A percentile compares a stretch with the other conserved stretches of the same genome.
phyloP scores from a whole-genome alignment of 2,888 invertebrate genomes.

The Drosophila greeni region DNA sequence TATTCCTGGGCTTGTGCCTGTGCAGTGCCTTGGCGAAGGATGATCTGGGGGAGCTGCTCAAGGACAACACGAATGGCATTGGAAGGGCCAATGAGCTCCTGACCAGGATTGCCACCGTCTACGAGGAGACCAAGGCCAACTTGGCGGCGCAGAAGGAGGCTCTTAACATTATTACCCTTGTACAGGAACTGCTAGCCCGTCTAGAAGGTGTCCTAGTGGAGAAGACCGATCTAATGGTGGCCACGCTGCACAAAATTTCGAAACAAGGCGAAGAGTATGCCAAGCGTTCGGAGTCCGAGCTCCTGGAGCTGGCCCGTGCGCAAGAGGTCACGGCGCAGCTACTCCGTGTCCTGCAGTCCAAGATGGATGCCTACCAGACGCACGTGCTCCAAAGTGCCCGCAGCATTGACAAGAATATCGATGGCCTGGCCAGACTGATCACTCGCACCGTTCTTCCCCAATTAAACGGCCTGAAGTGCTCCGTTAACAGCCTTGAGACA shows the following conservation, averaged over 20 bases:
- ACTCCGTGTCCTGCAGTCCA: constrained; percentile 39
- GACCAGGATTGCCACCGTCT: constrained; percentile 33
- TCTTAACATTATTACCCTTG: constrained; percentile 29
- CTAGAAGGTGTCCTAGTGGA: constrained; percentile 22
- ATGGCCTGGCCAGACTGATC: constrained; percentile 51
- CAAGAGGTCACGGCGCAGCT: constrained; percentile 50
- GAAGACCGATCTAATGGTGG: constrained; percentile 18
- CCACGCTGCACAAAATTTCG: constrained; percentile 42
- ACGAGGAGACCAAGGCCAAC: constrained; percentile 32
- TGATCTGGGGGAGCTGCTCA: constrained; percentile 28
- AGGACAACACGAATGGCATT: constrained; percentile 40
- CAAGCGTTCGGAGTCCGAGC: constrained; percentile 34
- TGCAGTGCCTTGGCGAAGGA: background rate
- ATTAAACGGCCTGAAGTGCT: constrained; percentile 55
- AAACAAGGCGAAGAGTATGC: constrained; percentile 23
- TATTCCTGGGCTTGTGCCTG: constrained; percentile 21
- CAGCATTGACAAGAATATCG: constrained; percentile 47
- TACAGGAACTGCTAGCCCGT: constrained; percentile 33
- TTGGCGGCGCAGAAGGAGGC: constrained; percentile 44
- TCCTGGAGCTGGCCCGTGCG: constrained; percentile 28
- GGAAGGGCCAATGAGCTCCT: constrained; percentile 40
- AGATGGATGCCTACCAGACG: constrained; percentile 54
- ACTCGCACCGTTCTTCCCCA: constrained; percentile 57
- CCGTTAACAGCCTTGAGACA: constrained; percentile 57
- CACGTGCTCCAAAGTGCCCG: constrained; percentile 42